Base-by-base conservation (phyloP, 92 coral and sea anemone species). In the Parazoanthus swiftii region DNA sequence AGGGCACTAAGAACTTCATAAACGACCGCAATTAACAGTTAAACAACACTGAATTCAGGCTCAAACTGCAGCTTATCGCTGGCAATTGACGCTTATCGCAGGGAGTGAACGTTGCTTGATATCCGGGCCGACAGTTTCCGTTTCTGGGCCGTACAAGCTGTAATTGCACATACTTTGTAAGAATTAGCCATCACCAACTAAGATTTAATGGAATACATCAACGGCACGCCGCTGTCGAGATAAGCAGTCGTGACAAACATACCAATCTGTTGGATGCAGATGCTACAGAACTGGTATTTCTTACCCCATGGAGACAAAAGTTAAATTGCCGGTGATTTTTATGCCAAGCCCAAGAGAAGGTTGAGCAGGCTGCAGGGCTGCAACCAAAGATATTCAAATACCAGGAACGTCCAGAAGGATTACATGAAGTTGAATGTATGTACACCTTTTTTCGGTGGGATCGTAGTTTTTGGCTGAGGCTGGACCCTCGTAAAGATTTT, bases 91-190 rank as follows among this genome's bases (percentile, higher is more conserved):
- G 7, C 67, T 79, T 79, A 79, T 79, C 68, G 10, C 58, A 29
- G n/a, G 70, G 20, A 48, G 58, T 23, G 50, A 77, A 23, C n/a
- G 56, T 23, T 2, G 58, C 36, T 39, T 23, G 16, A 50, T 38
- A 48, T 79, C 83, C 83, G 83, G 83, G 36, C 21, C 42, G n/a
- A 18, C 42, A 29, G 33, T 79, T 79, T 36, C 83, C 42, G 83
- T 50, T 50, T 46, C 13, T 79, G 82, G 29, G 39, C 48, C 44
- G 66, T 13, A 10, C 48, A 3, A 2, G 20, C 43, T 79, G 43
- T 63, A 21, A n/a, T 0, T 63, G 70, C 25, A 63, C n/a, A 63
- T 20, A 23, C 6, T 63, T 21, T 63, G 70, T 13, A 54, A 63
- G 26, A 79, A 29, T 16, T 44, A 9, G 6, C 58, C 68, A 79